phyloP scores from a whole-genome alignment of 2,888 invertebrate genomes.

The Blastobasis adustella region DNA sequence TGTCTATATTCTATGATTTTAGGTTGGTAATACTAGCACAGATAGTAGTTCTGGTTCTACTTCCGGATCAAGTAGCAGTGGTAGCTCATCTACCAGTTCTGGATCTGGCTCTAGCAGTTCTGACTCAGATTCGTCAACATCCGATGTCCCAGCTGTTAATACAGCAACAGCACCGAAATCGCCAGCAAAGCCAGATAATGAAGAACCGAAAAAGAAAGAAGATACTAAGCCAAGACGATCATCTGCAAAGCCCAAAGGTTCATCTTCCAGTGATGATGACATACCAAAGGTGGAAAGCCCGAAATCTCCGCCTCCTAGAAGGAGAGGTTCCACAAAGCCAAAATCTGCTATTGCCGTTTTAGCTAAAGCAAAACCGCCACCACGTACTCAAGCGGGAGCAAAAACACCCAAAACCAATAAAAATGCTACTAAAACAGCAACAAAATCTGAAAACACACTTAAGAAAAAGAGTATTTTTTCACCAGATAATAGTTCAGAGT shows the following conservation, averaged over 20 bases:
- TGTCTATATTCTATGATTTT: slow-evolving; percentile 16
- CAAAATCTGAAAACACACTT: slow-evolving; percentile 31
- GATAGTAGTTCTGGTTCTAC: slow-evolving; percentile 79
- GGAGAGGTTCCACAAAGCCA: slow-evolving; percentile 73
- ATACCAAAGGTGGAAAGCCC: slow-evolving; percentile 53
- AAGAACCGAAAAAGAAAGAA: slow-evolving; percentile 53
- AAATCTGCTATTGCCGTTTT: slow-evolving; percentile 78
- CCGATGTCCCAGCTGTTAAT: slow-evolving; percentile 39
- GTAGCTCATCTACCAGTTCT: slow-evolving; percentile 80
- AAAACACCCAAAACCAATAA: slow-evolving; percentile 61
- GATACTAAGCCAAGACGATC: slow-evolving; percentile 43
- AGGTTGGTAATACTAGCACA: slow-evolving; percentile 71
- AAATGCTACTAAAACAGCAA: slow-evolving; percentile 44
- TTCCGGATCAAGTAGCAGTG: slow-evolving; percentile 81
- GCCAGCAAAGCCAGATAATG: slow-evolving; percentile 43
- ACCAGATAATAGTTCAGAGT: slow-evolving; percentile 79
- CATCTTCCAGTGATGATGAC: slow-evolving; percentile 79
- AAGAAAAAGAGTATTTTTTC: slow-evolving; percentile 89
- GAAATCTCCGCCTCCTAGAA: slow-evolving; percentile 54
- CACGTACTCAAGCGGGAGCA: slow-evolving; percentile 44
- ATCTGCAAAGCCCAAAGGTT: slow-evolving; percentile 52
- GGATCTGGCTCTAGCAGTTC: slow-evolving; percentile 81
- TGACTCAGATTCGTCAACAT: slow-evolving; percentile 81
- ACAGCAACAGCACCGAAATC: slow-evolving; percentile 42
- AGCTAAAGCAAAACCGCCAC: slow-evolving; percentile 64